Evolutionary conservation across 2,797 vertebrate species (phyloP).

Genomic region (Echeneis naucrates): DNA sequence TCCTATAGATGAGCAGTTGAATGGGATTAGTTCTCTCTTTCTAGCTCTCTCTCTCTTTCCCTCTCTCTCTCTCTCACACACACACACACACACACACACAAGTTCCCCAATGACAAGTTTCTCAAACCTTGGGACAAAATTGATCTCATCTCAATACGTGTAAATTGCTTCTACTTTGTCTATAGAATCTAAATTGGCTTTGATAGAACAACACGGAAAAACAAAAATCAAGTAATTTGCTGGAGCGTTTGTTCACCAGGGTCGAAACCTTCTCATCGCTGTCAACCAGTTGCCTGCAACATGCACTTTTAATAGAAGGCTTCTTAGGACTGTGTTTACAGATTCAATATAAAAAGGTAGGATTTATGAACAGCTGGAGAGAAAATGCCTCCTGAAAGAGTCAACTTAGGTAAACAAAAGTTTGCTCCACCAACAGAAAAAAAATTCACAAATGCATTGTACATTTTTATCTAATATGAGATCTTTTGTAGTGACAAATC

Average conservation of each 20-base stretch:
- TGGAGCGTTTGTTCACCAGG: conserved; percentile 12
- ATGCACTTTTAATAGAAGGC: neutral
- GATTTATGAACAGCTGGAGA: conserved; percentile 29
- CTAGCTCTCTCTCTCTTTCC: neutral
- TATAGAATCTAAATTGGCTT: conserved; percentile 13
- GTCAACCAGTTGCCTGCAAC: neutral
- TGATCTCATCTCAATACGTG: conserved; percentile 19
- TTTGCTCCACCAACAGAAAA: neutral
- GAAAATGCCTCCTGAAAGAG: conserved; percentile 41
- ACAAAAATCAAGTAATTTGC: conserved; percentile 1
- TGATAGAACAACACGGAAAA: conserved; percentile 13
- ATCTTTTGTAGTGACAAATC: neutral
- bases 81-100: neutral
- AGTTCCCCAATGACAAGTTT: neutral
- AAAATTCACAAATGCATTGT: neutral
- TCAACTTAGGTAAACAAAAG: conserved; percentile 49
- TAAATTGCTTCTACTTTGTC: conserved; percentile 28
- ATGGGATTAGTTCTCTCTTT: conserved; percentile 11
- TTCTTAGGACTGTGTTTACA: conserved; percentile 17
- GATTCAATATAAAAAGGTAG: neutral
- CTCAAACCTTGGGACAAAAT: conserved; percentile 19
- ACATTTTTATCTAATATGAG: neutral
- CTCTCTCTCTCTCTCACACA: too few relatives aligned
- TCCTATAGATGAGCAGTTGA: conserved; percentile 24
- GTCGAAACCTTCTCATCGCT: neutral